phyloP scores from a whole-genome alignment of 92 coral and sea anemone species.

The Epizoanthus ramosus region DNA sequence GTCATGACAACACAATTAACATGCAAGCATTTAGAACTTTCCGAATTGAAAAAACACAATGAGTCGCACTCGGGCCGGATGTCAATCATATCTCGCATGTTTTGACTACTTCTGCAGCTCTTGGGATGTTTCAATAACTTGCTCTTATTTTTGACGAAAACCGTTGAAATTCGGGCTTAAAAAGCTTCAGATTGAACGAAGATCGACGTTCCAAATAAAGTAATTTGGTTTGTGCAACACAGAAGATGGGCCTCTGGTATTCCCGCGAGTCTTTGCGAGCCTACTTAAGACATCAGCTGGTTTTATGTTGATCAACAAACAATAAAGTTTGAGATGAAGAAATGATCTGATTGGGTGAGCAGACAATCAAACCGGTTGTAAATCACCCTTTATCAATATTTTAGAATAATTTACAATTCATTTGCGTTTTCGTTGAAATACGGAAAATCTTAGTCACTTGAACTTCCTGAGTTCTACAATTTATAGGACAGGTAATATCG shows the following conservation, averaged over 20 bases:
- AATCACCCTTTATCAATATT: conserved; percentile 37
- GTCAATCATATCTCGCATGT: conserved; percentile 26
- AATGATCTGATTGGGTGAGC: conserved; percentile 16
- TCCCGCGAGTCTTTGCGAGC: conserved; percentile 24
- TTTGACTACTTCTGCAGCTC: conserved; percentile 5
- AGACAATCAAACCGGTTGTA: conserved; percentile 42
- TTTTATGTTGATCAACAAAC: conserved; percentile 33
- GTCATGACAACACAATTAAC: conserved; percentile 24
- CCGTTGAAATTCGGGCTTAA: too few relatives aligned
- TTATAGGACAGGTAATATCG: background rate
- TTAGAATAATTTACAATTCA: conserved; percentile 37
- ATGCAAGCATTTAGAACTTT: conserved; percentile 9
- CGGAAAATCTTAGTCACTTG: conserved; percentile 39
- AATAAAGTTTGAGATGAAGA: conserved; percentile 1
- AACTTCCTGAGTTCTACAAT: background rate
- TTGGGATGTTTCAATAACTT: background rate
- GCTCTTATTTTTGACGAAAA: too few relatives aligned
- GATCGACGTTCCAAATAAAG: too few relatives aligned
- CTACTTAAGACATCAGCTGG: conserved; percentile 33
- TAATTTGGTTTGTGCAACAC: too few relatives aligned
- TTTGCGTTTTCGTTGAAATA: conserved; percentile 42
- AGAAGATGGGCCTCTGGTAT: background rate
- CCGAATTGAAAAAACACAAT: conserved; percentile 6
- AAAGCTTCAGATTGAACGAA: too few relatives aligned
- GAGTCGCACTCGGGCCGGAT: background rate